These are phyloP conservation scores for Papilio elwesi DNA, from an alignment of 2,888 invertebrate species.

Conservation along the genomic window DNA sequence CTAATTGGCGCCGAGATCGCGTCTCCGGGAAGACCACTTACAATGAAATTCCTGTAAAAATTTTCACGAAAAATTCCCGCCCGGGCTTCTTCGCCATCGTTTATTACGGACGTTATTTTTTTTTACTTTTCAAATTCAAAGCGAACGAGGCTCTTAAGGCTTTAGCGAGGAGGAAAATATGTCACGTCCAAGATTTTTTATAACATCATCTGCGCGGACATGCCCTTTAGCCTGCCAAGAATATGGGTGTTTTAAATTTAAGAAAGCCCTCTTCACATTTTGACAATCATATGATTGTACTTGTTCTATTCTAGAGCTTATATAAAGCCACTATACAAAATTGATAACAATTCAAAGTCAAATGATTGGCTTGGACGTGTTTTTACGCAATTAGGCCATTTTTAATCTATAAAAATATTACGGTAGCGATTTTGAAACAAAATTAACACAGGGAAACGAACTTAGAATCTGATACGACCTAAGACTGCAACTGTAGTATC, in stretches of 20 bases:
- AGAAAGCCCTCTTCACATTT: not conserved
- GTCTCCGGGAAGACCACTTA: slow-evolving; percentile 40
- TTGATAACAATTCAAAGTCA: too few species aligned
- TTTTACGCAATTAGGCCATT: too few species aligned
- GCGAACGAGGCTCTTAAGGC: slow-evolving; percentile 28
- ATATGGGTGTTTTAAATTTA: slow-evolving; percentile 7
- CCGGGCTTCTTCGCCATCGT: slow-evolving; percentile 39
- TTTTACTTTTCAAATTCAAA: slow-evolving; percentile 36
- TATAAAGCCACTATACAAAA: too few species aligned
- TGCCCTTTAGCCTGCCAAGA: slow-evolving; percentile 20
- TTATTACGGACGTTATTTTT: slow-evolving; percentile 38
- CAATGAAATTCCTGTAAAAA: slow-evolving; percentile 47
- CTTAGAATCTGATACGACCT: too few species aligned
- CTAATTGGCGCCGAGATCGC: slow-evolving; percentile 64
- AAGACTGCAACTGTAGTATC: too few species aligned
- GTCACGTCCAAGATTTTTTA: slow-evolving; percentile 29
- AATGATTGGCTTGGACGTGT: too few species aligned
- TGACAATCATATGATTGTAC: too few species aligned
- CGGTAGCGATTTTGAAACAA: too few species aligned
- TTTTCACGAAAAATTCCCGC: slow-evolving; percentile 42
- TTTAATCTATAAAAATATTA: too few species aligned
- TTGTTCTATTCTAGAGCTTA: not conserved
- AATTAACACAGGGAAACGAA: too few species aligned
- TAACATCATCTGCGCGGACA: slow-evolving; percentile 4
- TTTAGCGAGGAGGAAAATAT: slow-evolving; percentile 30